These are phyloP conservation scores for Pachycephala philippinensis DNA, from an alignment of 2,113 vertebrate species.

Conservation along the genomic window DNA sequence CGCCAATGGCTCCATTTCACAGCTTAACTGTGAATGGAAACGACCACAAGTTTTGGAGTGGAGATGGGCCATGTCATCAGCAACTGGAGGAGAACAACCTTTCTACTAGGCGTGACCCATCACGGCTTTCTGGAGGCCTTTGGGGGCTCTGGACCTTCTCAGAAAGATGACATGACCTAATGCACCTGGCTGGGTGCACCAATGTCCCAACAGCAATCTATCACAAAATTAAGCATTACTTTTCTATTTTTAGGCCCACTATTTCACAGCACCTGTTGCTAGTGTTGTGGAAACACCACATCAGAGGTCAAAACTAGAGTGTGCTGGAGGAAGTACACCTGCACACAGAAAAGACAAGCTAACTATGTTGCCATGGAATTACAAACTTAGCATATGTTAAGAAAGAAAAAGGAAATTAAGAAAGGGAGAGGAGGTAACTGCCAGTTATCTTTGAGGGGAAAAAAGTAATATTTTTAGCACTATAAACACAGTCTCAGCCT, in stretches of 20 bases:
- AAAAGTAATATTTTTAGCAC: not conserved
- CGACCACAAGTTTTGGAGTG: not conserved
- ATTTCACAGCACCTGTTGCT: not conserved
- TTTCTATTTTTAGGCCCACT: not conserved
- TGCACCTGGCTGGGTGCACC: accelerated
- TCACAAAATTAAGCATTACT: accelerated
- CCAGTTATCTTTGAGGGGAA: not conserved
- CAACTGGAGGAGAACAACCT: not conserved
- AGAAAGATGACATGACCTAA: accelerated
- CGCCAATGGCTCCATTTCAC: accelerated
- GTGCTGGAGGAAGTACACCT: not conserved
- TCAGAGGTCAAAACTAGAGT: accelerated
- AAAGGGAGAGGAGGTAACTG: not conserved
- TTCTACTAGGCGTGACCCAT: not conserved
- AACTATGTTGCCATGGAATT: not conserved
- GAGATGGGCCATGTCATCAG: accelerated
- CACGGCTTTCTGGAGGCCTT: accelerated
- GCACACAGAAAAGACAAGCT: accelerated
- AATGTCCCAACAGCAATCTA: not conserved
- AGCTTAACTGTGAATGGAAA: accelerated
- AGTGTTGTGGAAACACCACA: accelerated
- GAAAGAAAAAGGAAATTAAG: not conserved
- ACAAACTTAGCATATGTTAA: accelerated
- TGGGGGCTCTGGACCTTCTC: not conserved
- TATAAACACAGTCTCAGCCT: not conserved